These are phyloP conservation scores for Ruditapes philippinarum DNA, from an alignment of 1,140 invertebrate genomes.

Conservation along the genomic window DNA sequence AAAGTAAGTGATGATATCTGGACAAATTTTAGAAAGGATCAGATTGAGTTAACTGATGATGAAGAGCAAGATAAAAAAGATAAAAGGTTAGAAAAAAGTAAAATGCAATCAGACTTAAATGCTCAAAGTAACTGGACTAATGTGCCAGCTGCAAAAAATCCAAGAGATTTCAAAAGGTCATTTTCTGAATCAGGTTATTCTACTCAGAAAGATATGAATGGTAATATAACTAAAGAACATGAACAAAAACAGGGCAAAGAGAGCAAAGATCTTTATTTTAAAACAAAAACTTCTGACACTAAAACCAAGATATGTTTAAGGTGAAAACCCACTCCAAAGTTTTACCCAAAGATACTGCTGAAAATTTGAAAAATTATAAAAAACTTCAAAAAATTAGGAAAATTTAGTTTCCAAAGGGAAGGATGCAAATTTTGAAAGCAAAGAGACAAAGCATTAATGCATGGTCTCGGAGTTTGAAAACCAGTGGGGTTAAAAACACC, in stretches of 20 bases:
- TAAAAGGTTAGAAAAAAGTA: background rate
- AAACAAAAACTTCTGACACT: conserved; percentile 3
- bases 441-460: background rate
- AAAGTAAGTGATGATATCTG: conserved; percentile 63
- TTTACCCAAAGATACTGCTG: too few species aligned
- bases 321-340: too few species aligned
- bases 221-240: background rate
- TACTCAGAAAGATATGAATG: background rate
- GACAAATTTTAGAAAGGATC: conserved; percentile 24
- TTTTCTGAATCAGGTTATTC: background rate
- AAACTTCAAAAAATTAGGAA: too few species aligned
- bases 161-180: background rate
- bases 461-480: conserved; percentile 53
- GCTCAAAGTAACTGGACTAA: background rate
- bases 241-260: background rate
- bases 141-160: background rate
- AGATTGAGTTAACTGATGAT: background rate
- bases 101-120: background rate
- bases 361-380: too few species aligned
- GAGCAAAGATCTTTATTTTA: conserved; percentile 31
- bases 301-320: too few species aligned
- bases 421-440: too few species aligned
- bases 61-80: background rate
- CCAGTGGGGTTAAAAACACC: conserved; percentile 15
- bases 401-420: too few species aligned